Conservation (phyloP, 2,888 invertebrate genomes). For the Lampropteryx suffumata region DNA sequence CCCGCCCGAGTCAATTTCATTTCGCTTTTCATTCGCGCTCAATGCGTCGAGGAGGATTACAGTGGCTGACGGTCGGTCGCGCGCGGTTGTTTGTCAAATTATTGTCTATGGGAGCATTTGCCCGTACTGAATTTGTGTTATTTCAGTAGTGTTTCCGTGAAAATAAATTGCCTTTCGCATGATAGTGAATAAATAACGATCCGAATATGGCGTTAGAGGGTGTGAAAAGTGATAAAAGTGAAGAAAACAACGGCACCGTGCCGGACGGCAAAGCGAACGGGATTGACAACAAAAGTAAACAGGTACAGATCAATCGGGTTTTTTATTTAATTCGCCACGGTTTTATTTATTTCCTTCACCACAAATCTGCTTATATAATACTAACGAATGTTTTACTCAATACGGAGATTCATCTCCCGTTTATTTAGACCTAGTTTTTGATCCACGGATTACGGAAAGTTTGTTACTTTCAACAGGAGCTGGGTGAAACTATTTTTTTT, state of each 20-base stretch:
- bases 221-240: conserved; percentile 81
- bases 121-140: conserved; percentile 72
- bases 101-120: conserved; percentile 74
- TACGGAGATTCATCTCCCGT: not conserved
- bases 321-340: conserved; percentile 44
- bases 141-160: conserved; percentile 61
- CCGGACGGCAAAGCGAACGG: conserved; percentile 81
- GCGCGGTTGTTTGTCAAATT: conserved; percentile 47
- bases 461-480: conserved; percentile 6
- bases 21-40: conserved; percentile 71
- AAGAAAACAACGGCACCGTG: conserved; percentile 78
- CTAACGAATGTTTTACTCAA: not conserved
- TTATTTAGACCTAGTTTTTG: not conserved
- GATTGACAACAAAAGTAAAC: conserved; percentile 84
- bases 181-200: conserved; percentile 73
- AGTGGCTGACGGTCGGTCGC: conserved; percentile 44
- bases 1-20: conserved; percentile 37
- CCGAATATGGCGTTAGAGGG: conserved; percentile 80
- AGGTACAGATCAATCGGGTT: conserved; percentile 65
- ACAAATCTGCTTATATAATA: conserved; percentile 1
- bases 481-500: conserved; percentile 50
- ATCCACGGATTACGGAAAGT: not conserved
- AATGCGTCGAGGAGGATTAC: conserved; percentile 60
- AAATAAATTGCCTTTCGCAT: conserved; percentile 66
- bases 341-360: conserved; percentile 35